Evolutionary conservation across 2,797 vertebrate species (phyloP), one percentile per base, ranked within the genome.

Genomic region (Octomys mimax): DNA sequence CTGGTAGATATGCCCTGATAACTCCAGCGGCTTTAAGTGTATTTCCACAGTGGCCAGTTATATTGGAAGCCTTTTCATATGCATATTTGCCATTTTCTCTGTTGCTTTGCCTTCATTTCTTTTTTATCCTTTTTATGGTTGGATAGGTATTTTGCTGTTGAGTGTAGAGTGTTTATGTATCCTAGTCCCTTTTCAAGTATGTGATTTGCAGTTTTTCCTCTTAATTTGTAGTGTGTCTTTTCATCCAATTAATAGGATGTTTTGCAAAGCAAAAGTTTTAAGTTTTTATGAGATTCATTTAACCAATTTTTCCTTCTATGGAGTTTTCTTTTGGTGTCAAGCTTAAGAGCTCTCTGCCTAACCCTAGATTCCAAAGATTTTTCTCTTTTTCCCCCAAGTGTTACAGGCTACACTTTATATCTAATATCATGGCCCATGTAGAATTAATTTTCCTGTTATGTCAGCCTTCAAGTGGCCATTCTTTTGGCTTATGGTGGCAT

Each of bases 231-330:
- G 9, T 82, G 87, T 87, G 16, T 39, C 75, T 68, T 95, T 93
- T 82, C 42, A 89, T 93, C 21, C 6, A 91, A 52, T 91, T 85
- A 79, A 54, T 16, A 71, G 21, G 11, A 42, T 59, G 46, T 87
- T 95, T 83, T 92, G 61, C 39, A 85, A 66, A 85, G 7, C 19
- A 88, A 12, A 87, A n/a, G 0, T 78, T 66, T 75, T 81, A 22
- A 77, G 77, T 88, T 92, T 95, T 75, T 18, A 71, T 95, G 33
- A 87, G 78, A 39, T 61, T 80, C 8, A 21, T 71, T 89, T 92
- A 61, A 82, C 57, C 19, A 83, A 0, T 33, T 95, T 94, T 96
- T 70, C 16, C 39, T 85, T 21, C 66, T 94, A 78, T 54, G 49
- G 11, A 78, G 82, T 91, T 10, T 92, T n/a, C 81, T 89, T 84